Conservation (phyloP, 2,797 vertebrate species). For the Chelon auratus region DNA sequence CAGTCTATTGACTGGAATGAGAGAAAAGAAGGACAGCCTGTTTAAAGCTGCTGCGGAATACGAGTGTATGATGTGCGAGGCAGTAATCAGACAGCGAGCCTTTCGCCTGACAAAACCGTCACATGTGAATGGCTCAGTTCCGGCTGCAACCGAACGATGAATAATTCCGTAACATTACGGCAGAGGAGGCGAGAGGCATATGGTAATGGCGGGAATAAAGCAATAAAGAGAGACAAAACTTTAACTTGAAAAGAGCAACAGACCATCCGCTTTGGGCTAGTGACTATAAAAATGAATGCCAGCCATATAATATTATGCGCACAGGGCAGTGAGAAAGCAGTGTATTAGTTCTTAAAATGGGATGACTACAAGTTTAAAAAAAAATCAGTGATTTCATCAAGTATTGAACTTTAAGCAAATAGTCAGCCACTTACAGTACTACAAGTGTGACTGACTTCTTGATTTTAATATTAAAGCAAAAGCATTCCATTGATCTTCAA, state of each 20-base stretch:
- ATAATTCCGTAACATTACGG: background rate
- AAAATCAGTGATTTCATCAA: background rate
- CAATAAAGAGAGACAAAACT: background rate
- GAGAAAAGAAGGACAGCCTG: background rate
- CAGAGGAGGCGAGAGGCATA: background rate
- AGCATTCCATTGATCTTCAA: slow-evolving; percentile 11
- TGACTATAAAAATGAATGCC: background rate
- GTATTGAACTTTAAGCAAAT: background rate
- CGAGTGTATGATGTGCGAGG: background rate
- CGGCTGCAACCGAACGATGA: background rate
- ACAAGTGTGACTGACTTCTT: background rate
- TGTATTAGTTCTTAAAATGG: background rate
- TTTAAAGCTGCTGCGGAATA: background rate
- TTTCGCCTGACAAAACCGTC: background rate
- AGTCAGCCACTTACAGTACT: background rate
- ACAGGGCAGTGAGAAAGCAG: background rate
- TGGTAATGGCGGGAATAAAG: background rate
- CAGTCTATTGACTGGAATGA: background rate
- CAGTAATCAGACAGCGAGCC: background rate
- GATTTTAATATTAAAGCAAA: background rate
- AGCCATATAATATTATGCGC: no score
- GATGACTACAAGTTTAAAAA: background rate
- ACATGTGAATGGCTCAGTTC: background rate
- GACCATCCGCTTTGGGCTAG: background rate
- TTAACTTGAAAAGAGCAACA: background rate